These are phyloP conservation scores for Vollenhovia emeryi DNA, from an alignment of 1,140 invertebrate genomes.

Conservation along the genomic window DNA sequence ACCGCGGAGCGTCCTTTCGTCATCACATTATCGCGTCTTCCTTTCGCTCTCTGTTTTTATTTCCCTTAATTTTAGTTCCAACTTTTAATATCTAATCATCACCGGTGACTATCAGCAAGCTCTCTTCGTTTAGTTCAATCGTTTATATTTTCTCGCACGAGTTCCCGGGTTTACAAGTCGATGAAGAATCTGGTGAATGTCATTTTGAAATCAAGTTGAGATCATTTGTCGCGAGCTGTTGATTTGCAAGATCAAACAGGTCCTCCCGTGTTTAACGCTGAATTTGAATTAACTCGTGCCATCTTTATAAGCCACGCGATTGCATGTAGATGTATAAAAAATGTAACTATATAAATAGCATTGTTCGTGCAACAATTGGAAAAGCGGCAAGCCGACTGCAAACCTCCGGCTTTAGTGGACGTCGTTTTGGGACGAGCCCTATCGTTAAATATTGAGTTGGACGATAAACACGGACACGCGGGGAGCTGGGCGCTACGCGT, in stretches of 20 bases:
- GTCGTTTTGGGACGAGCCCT: conserved; percentile 28
- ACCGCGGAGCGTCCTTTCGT: background rate
- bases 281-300: background rate
- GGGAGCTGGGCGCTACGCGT: conserved; percentile 25
- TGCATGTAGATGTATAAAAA: background rate
- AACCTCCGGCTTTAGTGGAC: conserved; percentile 33
- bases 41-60: background rate
- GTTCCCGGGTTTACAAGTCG: too few species aligned
- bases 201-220: too few species aligned
- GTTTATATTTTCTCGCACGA: too few species aligned
- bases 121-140: too few species aligned
- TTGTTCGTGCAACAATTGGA: conserved; percentile 12
- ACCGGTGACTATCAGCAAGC: too few species aligned
- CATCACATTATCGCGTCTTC: conserved; percentile 15
- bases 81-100: too few species aligned
- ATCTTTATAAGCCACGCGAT: background rate
- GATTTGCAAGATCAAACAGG: background rate
- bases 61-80: background rate
- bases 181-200: too few species aligned
- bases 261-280: background rate
- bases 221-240: background rate
- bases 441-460: conserved; percentile 51
- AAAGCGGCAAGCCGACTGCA: background rate
- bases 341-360: background rate
- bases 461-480: conserved; percentile 18